Evolutionary conservation across 2,888 invertebrate species (phyloP), one percentile per base, ranked within the genome.

Genomic region (Ypsolopha sequella): DNA sequence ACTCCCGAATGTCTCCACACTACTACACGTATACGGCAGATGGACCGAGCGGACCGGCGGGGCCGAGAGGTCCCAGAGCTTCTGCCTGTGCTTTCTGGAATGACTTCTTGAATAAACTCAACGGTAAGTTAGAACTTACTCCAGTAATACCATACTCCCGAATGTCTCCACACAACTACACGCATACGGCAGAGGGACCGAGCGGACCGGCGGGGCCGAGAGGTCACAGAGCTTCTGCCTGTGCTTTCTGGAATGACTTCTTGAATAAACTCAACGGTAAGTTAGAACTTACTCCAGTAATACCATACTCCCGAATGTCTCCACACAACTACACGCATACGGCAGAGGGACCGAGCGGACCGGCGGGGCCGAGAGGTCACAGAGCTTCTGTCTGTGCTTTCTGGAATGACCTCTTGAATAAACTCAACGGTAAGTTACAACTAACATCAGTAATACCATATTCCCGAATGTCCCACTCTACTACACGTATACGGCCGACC

Each of bases 231-330:
- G 91, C 96, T 63, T 90, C 93, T 48, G 91, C 95, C 48, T 98
- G 98, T 80, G 95, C 96, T 51, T 98, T 98, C 82, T 98, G 98
- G 98, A 96, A 96, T 70, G 93, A 95, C 64, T 97, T 97, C 84
- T 89, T 98, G 71, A 97, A 97, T 56, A 92, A 94, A 76, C 91
- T 98, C 61, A 89, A 91, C 76, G 93, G 92, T 87, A 88, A 90
- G 76, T 88, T 89, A 46, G 41, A 53, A 51, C 51, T 48, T 52
- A 56, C 51, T 24, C 24, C 24, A 24, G 2, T 24, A 24, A 24
- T 24, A 24, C 24, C 24, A 4, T 24, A 24, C 4, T 24, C 4
- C 24, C 4, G 2, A 24, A 24, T 4, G 4, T 24, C 24, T 61
- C 24, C 24, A 24, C 24, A 24, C 24, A 3, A 24, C 24, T 3